Evolutionary conservation across 2,888 invertebrate genomes (phyloP).

Genomic region (Mesorhabditis belari): DNA sequence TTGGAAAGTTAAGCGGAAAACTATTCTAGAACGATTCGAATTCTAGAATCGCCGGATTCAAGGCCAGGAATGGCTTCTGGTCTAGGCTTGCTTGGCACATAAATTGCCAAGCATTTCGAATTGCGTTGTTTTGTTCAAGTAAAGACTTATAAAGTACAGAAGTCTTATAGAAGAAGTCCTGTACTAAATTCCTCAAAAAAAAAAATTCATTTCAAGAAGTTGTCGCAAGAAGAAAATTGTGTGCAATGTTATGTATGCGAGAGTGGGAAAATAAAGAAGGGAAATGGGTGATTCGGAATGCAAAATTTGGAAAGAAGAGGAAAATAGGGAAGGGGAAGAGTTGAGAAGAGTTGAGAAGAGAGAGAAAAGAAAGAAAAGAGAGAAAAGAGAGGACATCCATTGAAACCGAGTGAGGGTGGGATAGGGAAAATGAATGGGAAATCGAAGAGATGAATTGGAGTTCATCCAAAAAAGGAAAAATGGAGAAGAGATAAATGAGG

Average conservation of each 20-base stretch:
- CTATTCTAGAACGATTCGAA: too few species aligned
- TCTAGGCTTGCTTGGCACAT: too few species aligned
- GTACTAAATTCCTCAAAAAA: too few species aligned
- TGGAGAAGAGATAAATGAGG: too few species aligned
- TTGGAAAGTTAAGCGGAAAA: too few species aligned
- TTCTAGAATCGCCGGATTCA: too few species aligned
- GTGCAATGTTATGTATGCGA: slow-evolving; percentile 3
- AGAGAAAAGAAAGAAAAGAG: slow-evolving; percentile 3
- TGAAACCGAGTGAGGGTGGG: not conserved
- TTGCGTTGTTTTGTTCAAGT: too few species aligned
- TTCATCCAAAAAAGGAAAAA: not conserved
- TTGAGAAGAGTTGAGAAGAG: slow-evolving; percentile 2
- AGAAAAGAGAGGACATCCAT: slow-evolving; percentile 2
- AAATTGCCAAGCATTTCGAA: too few species aligned
- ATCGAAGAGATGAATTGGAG: not conserved
- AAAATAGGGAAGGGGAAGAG: slow-evolving; percentile 1
- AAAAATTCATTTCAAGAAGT: too few species aligned
- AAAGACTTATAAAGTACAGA: too few species aligned
- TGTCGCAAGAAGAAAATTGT: slow-evolving; percentile 2
- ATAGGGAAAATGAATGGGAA: not conserved
- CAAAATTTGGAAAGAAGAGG: not conserved
- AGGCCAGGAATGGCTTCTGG: too few species aligned
- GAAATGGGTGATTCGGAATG: not conserved
- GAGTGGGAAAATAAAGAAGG: slow-evolving; percentile 2
- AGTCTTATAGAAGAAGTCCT: too few species aligned